Base-by-base conservation (phyloP, 2,797 vertebrate genomes). In the Karalla daura region DNA sequence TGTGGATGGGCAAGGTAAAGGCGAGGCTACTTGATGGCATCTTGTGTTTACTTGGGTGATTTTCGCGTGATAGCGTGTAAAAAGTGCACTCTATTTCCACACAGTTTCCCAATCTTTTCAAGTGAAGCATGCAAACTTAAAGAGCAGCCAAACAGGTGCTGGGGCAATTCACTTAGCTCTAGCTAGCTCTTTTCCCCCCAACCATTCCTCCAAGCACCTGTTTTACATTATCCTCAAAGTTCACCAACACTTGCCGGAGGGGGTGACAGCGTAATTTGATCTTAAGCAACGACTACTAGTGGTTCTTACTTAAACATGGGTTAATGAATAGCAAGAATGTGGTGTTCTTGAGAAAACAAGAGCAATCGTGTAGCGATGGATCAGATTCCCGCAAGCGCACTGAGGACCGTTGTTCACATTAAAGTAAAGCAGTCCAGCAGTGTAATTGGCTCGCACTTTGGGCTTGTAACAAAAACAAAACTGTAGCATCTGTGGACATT, bases 191-290 rank as follows among this genome's bases (percentile, higher is more conserved):
- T 23, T 15, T 24, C 12, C 37, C 17, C 28, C 12, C 37, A 63
- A 50, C 25, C 2, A 2, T 54, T 63, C 37, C 46, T 55, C 39
- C 2, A 3, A 60, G 5, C 41, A 52, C 60, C 71, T 64, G 54
- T 64, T 75, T 81, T 47, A 60, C 37, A 83, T 80, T 68, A 70
- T 52, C 60, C 32, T 40, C 25, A 70, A 46, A 58, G 50, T 74
- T 70, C 14, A 7, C 27, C 21, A 59, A 51, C 72, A 50, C 51
- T 73, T 39, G 40, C 56, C 60, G 43, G 39, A 36, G 59, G 53
- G n/a, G 63, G n/a, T 20, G 40, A 53, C 6, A 1, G 17, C 2
- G 66, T 56, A 65, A 81, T 76, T 45, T 65, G 50, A 80, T 60
- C 60, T 46, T 58, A 1, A 45, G 61, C 33, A 5, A 21, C 9